Base-by-base conservation (phyloP, 2,113 vertebrate genomes). In the Agapornis roseicollis region DNA sequence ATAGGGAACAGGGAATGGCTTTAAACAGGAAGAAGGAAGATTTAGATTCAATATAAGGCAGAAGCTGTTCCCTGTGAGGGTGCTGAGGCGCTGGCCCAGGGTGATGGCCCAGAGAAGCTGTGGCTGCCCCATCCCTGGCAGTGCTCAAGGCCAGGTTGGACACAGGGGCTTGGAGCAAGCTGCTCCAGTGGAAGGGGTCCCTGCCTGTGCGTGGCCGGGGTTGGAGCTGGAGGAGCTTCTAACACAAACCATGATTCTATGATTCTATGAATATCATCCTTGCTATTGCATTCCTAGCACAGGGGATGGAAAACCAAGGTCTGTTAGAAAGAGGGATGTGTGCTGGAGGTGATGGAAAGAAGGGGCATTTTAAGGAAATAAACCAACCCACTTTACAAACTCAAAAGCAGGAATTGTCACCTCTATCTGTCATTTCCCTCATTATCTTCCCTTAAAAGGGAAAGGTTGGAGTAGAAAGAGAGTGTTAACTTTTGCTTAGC, bases 181-280 rank as follows among this genome's bases (percentile, higher is more conserved):
- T 58, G 33, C 33, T n/a, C 55, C 0, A n/a, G 31, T 14, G 55
- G 33, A 58, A 58, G 55, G 33, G 9, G 55, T 58, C 33, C 33
- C 33, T 58, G 55, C 33, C 20, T 1, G 0, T 14, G 33, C 1
- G 0, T 14, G 33, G 19, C 33, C 14, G 20, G 53, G 55, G 8
- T 6, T 58, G 33, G 55, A n/a, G 3, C 55, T 58, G 33, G 13
- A n/a, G 1, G 8, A n/a, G 55, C 33, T 58, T 58, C 18, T 31
- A n/a, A 58, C 8, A 13, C 55, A 58, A 58, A 58, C 55, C 20
- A n/a, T n/a, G n/a, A n/a, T 58, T n/a, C 8, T 58, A 10, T 58
- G 33, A 9, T 58, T 22, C 13, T n/a, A 6, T 58, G 18, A 78
- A 76, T 71, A 13, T 13, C 4, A 61, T 17, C 56, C 17, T 63